Evolutionary conservation across 2,888 invertebrate genomes (phyloP), one percentile per base, ranked within the genome.

Genomic region (Leptarthrus brevirostris): DNA sequence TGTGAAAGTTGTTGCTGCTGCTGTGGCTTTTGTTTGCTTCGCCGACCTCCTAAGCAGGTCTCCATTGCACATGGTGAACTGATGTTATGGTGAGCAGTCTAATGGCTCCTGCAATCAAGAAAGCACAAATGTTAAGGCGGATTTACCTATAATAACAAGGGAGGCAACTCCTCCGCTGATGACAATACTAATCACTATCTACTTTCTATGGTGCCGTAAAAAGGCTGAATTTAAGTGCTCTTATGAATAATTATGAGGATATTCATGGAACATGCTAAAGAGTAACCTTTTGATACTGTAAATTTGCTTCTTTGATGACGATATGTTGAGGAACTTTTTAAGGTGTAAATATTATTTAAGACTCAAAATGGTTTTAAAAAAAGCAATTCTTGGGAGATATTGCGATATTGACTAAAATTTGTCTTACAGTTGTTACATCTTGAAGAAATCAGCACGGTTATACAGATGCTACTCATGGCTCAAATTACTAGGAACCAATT

Each of bases 61-160:
- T 84, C 84, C 84, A 84, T 84, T 80, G 84, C 82, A 82, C 84
- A 83, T 84, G 81, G 80, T 82, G 82, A 78, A 79, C 77, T 75
- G 73, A 73, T 74, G 76, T 76, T 75, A 76, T 74, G 76, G 75
- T 24, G 61, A 53, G 52, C 70, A 75, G 66, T 73, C 73, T 66
- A 75, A 73, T 71, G 58, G 54, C 74, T 53, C 58, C 75, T 75
- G 71, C 36, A 75, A 75, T 49, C 53, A 34, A 72, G 54, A 52
- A 69, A 49, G 14, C 44, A 75, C 66, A 22, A 30, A 26, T 52
- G 30, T 69, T 69, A 69, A 34, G 47, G 47, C 30, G 16, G 69
- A 30, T 16, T 49, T 12, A 69, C 20, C 52, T 18, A 34, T 14
- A 49, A 49, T 6, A 61, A 18, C 18, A 3, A 12, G 56, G 61